Evolutionary conservation across 2,888 invertebrate genomes (phyloP).

Genomic region (Chorisops tibialis): DNA sequence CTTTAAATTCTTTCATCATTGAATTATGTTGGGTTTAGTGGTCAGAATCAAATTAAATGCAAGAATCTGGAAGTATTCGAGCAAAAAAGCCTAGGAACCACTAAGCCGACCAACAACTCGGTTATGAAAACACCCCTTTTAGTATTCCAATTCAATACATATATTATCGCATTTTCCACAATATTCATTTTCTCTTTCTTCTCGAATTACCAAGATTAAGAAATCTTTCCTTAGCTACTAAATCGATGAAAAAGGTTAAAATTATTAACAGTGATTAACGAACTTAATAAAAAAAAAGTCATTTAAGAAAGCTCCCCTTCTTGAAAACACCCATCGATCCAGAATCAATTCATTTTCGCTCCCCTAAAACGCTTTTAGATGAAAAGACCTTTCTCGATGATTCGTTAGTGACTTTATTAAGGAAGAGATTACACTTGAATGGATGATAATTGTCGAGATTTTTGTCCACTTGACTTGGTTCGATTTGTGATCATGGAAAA

Average conservation of each 20-base stretch:
- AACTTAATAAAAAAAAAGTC: background rate
- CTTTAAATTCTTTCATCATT: too few relatives aligned
- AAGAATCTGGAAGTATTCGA: too few relatives aligned
- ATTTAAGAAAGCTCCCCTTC: background rate
- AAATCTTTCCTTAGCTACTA: background rate
- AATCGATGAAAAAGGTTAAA: background rate
- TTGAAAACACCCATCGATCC: background rate
- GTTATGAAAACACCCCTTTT: too few relatives aligned
- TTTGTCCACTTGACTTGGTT: conserved; percentile 26
- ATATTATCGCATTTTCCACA: too few relatives aligned
- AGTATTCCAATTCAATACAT: too few relatives aligned
- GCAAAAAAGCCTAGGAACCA: too few relatives aligned
- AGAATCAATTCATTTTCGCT: too few relatives aligned
- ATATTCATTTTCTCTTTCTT: too few relatives aligned
- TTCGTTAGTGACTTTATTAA: conserved; percentile 25
- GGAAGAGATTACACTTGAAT: conserved; percentile 21
- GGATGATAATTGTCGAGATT: conserved; percentile 25
- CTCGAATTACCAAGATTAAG: too few relatives aligned
- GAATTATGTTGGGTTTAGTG: too few relatives aligned
- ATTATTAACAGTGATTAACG: background rate
- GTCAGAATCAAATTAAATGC: too few relatives aligned
- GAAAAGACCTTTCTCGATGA: background rate
- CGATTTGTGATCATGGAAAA: conserved; percentile 12
- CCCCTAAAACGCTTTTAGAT: background rate
- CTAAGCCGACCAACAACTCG: too few relatives aligned